A percentile compares a stretch with the other conserved stretches of the same genome.
These are phyloP conservation scores for Malurus leucopterus DNA, from an alignment of 2,797 vertebrate genomes.

Conservation along the genomic window DNA sequence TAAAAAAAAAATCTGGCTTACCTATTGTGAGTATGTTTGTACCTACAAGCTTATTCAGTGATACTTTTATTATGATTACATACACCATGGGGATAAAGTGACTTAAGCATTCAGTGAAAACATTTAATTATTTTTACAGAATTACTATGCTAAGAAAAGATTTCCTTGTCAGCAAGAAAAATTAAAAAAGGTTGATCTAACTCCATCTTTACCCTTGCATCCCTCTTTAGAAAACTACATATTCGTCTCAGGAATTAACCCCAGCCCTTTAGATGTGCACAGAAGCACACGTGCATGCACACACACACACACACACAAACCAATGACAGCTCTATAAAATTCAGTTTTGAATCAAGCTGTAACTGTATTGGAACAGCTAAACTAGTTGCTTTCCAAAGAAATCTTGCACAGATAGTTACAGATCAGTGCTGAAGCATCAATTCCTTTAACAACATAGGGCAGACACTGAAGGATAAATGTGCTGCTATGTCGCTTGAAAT, in stretches of 20 bases:
- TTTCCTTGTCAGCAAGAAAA: neutral
- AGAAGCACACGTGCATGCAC: accelerated
- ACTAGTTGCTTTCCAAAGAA: neutral
- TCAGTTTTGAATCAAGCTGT: neutral
- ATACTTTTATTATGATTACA: neutral
- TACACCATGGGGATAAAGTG: neutral
- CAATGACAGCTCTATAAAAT: neutral
- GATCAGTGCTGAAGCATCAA: neutral
- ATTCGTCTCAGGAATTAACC: neutral
- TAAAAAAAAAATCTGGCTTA: neutral
- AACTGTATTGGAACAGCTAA: neutral
- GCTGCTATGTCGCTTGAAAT: neutral
- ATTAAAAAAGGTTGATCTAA: neutral
- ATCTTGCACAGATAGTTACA: neutral
- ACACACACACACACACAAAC: too few species aligned
- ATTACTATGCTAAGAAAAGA: neutral
- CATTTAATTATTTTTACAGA: neutral
- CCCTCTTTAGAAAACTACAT: neutral
- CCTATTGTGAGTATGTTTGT: neutral
- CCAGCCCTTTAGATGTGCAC: neutral
- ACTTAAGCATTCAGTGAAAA: neutral
- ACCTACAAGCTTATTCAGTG: neutral
- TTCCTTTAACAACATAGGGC: neutral
- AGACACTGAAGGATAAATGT: neutral
- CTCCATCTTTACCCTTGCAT: neutral